Conservation (phyloP, 2,888 invertebrate species). For the Tinea semifulvella region DNA sequence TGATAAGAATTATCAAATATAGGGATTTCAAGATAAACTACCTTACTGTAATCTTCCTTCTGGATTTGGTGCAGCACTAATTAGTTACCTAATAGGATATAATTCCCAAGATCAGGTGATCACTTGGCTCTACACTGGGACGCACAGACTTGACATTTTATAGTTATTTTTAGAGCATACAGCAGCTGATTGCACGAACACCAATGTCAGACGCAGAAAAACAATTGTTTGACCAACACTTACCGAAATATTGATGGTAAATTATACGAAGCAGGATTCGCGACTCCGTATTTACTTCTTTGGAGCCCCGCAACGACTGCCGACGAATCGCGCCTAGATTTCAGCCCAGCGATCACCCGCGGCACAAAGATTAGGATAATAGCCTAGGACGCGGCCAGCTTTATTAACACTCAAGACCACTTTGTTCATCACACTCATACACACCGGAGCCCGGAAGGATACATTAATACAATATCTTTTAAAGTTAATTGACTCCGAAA, state of each 20-base stretch:
- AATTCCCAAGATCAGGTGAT: constrained; percentile 64
- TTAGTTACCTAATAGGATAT: constrained; percentile 52
- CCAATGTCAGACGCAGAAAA: constrained; percentile 50
- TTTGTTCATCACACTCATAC: constrained; percentile 2
- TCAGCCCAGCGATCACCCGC: constrained; percentile 35
- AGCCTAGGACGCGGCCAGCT: constrained; percentile 22
- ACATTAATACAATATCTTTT: constrained; percentile 6
- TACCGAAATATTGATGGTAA: constrained; percentile 62
- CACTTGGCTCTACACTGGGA: constrained; percentile 39
- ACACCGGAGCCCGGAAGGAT: neutral
- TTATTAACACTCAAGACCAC: constrained; percentile 56
- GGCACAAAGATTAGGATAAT: constrained; percentile 60
- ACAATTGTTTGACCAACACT: constrained; percentile 26
- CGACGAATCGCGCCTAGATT: constrained; percentile 48
- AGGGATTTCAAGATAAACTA: constrained; percentile 6
- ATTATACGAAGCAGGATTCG: constrained; percentile 59
- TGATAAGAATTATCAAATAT: constrained; percentile 5
- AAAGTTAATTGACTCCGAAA: constrained; percentile 7
- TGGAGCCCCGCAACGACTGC: constrained; percentile 57
- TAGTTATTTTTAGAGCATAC: constrained; percentile 61
- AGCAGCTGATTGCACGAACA: constrained; percentile 52
- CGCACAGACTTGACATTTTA: constrained; percentile 60
- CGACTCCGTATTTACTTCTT: constrained; percentile 66
- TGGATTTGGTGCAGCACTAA: neutral
- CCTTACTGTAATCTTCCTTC: too few species aligned